Base-by-base conservation (phyloP, 2,888 invertebrate species). In the Cosmia trapezina region DNA sequence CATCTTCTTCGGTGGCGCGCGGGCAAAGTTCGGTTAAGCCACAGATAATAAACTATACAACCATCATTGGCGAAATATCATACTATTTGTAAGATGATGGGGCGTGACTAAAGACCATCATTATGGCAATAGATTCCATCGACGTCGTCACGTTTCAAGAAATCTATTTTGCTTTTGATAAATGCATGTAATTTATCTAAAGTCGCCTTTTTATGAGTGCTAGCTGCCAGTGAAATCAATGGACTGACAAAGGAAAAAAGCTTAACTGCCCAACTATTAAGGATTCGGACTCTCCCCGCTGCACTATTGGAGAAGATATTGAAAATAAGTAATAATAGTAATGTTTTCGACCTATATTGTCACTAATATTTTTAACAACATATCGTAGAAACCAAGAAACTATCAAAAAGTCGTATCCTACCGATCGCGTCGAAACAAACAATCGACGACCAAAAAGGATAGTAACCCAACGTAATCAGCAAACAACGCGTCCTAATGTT, bases 401-500 rank as follows among this genome's bases (percentile, higher is more conserved):
- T 56, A 56, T 61, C 17, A 41, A 33, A 73, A 47, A 51, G 28
- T 33, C 22, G 9, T 51, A 12, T 12, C 37, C 33, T 4, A n/a
- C 43, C 4, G 9, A 69, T 54, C 8, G 7, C 17, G 14, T 37
- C 7, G 4, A 68, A 41, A 47, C 77, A 68, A 28, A 28, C 28
- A 28, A 56, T 64, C 11, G 41, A 41, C 19, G 28, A 47, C 17
- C 47, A 60, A 33, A 19, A 43, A 62, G 62, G 45, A 64, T 19
- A 60, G 12, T 7, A 28, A 28, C 5, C 19, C 22, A 43, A 47
- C 37, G 61, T 78, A 71, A 78, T 72, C 67, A 65, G 45, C 51
- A 65, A 72, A 59, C 37, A 78, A 59, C 22, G n/a, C 56, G 22
- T 59, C 62, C 37, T 73, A 68, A 67, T 67, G 64, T 69, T 14